Base-by-base conservation (phyloP, 2,797 vertebrate species). In the Vipera latastei region DNA sequence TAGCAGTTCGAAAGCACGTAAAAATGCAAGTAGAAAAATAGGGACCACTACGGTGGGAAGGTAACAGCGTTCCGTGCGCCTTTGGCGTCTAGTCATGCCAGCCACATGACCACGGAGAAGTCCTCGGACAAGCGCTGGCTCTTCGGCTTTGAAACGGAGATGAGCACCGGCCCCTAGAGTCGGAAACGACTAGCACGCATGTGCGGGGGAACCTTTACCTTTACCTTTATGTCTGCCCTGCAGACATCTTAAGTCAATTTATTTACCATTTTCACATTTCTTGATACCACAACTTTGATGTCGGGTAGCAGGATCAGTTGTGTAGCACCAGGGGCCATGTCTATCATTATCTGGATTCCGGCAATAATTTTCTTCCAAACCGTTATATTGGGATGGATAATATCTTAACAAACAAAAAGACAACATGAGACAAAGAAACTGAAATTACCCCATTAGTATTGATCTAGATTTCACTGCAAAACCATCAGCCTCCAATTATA, bases 291-390 rank as follows among this genome's bases (percentile, higher is more conserved):
- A 99, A 96, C 97, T 98, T 96, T 99, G 98, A 56, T 98, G 98
- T 86, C 99, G 98, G 59, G 98, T 89, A 2, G 97, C 97, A 0
- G 98, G 98, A 95, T 99, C 98, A 0, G 97, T 96, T 0, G 99
- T 99, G 96, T 99, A 99, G 95, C 99, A 99, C 99, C 99, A 99
- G 0, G 99, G 99, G 12, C 99, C 99, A 8, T 97, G 96, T 0
- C 96, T 96, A 95, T 99, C 99, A 4, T 92, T 96, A 12, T 99
- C 99, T 0, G 99, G 99, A 94, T 99, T 99, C 90, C 99, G 98
- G 96, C 99, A 99, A 97, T 98, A 99, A 96, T 99, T 99, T 93
- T 98, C 95, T 97, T 99, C 99, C 96, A 99, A 97, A 59, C 98
- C 99, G 0, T 99, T 99, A n/a, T 88, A 96, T 1, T 95, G 55